phyloP scores from a whole-genome alignment of 2,888 invertebrate genomes.

The Herminia tarsipennalis region DNA sequence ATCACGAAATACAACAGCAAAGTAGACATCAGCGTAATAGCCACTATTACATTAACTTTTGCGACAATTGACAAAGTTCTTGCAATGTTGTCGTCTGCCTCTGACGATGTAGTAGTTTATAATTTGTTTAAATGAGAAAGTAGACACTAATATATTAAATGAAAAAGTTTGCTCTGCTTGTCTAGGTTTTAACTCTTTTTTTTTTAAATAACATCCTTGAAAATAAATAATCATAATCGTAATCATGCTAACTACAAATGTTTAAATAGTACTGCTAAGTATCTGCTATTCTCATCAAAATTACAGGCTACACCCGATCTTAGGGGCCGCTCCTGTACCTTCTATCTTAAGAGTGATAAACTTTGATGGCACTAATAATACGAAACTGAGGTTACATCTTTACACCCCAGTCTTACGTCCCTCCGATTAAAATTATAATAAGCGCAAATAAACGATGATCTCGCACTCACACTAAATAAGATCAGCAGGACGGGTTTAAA shows the following conservation, averaged over 20 bases:
- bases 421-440: conserved; percentile 44
- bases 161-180: not conserved
- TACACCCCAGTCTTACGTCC: conserved; percentile 43
- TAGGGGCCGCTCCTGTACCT: conserved; percentile 19
- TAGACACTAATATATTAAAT: not conserved
- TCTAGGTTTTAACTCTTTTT: too few species aligned
- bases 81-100: not conserved
- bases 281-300: conserved; percentile 34
- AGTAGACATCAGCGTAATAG: not conserved
- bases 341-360: conserved; percentile 37
- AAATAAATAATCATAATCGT: too few species aligned
- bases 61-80: conserved; percentile 12
- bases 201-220: too few species aligned
- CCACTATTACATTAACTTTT: conserved; percentile 5
- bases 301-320: conserved; percentile 37
- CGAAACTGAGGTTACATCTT: conserved; percentile 37
- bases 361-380: conserved; percentile 38
- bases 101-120: not conserved
- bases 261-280: too few species aligned
- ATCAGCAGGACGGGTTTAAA: conserved; percentile 21
- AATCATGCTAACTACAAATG: too few species aligned
- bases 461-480: conserved; percentile 49
- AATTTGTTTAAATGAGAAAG: not conserved
- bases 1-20: not conserved
- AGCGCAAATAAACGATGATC: conserved; percentile 49